Conservation (phyloP, 2,888 invertebrate species). For the Luperina testacea region DNA sequence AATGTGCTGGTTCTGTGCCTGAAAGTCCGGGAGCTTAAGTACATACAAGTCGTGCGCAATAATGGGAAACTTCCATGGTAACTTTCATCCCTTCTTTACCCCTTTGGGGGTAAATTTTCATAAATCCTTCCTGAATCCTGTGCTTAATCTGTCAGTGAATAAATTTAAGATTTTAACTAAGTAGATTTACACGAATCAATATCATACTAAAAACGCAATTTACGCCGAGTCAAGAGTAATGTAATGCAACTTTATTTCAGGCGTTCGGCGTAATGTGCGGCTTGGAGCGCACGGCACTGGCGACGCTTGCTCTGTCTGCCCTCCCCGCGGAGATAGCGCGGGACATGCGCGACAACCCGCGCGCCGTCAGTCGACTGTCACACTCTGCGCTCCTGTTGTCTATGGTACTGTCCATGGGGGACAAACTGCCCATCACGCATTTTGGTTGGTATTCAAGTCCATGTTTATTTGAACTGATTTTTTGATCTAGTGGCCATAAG, state of each 20-base stretch:
- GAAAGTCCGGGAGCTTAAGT: not conserved
- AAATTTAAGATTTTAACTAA: not conserved
- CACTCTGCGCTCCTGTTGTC: constrained; percentile 95
- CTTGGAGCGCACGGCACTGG: constrained; percentile 94
- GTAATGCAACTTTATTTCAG: constrained; percentile 79
- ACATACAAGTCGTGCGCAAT: not conserved
- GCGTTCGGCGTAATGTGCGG: constrained; percentile 97
- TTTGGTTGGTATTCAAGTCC: constrained; percentile 91
- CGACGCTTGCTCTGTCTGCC: constrained; percentile 95
- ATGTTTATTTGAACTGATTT: not conserved
- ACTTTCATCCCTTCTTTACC: not conserved
- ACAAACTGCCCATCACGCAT: constrained; percentile 96
- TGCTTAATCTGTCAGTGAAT: not conserved
- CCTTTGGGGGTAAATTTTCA: not conserved
- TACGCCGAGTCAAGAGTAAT: not conserved
- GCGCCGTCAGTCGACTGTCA: constrained; percentile 94
- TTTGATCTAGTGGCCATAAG: not conserved
- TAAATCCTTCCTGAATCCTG: not conserved
- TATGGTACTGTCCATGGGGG: constrained; percentile 97
- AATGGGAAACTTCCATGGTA: not conserved
- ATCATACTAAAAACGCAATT: no score
- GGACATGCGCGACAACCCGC: constrained; percentile 94
- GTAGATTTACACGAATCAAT: no score
- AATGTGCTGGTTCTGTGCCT: not conserved
- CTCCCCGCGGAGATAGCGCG: constrained; percentile 97